Evolutionary conservation across 2,113 vertebrate species (phyloP), one percentile per base, ranked within the genome.

Genomic region (Neogobius melanostomus): DNA sequence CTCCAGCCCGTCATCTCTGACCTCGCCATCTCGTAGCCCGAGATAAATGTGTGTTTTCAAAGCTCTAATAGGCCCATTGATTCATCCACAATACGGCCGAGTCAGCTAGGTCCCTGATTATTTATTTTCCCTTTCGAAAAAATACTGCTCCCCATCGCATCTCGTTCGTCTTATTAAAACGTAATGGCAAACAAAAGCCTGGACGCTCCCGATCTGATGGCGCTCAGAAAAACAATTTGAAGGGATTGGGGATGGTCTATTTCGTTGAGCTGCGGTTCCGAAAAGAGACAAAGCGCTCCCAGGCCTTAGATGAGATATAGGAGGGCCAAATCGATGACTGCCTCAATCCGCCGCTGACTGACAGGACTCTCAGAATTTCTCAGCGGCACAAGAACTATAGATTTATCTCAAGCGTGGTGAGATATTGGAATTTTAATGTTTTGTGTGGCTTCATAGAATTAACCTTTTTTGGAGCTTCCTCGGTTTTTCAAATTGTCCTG

Each of bases 51-150:
- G 28, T 84, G 59, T 85, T 89, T 89, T 81, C 71, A 79, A 74
- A 78, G 77, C 82, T 72, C 76, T 90, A 88, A 90, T 91, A 85
- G 88, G 28, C 76, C 79, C 82, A 91, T 89, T 88, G 91, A 92
- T 91, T 91, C 79, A 85, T 89, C 84, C 50, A 44, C 81, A 83
- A 80, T 71, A 80, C 69, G 80, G 75, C 85, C 84, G 59, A 87
- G 82, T 88, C 73, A 83, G 72, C 72, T 56, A 65, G 82, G 76
- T 76, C 83, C 72, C 78, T 78, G 80, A 86, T 89, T 90, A 90
- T 91, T 91, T 91, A 89, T 89, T 86, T 90, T 21, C 86, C 82
- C 80, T 77, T 81, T 79, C 17, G 44, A 84, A 84, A 83, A 36
- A 59, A 59, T 4, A 77, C 74, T 65, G 66, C 75, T 68, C 61